A percentile compares a stretch with the other conserved stretches of the same genome.
These are phyloP conservation scores for Odontamblyopus rebecca DNA, from an alignment of 2,797 vertebrate genomes.

Conservation along the genomic window DNA sequence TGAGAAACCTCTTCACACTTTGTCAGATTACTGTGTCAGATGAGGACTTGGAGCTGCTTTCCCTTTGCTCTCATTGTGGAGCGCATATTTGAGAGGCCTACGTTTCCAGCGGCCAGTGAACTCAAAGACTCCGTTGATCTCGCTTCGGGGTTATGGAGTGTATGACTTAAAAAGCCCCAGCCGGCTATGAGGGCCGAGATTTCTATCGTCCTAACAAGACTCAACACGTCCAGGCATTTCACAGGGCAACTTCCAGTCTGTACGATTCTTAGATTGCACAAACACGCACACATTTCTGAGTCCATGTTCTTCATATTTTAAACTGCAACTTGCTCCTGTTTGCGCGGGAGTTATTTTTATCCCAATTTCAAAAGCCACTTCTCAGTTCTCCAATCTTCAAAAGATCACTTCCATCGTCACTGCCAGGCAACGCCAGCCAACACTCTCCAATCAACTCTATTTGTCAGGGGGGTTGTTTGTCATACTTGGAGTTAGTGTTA, in stretches of 20 bases:
- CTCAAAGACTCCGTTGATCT: constrained; percentile 10
- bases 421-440: not conserved
- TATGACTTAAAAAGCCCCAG: constrained; percentile 26
- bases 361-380: constrained; percentile 20
- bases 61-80: constrained; percentile 9
- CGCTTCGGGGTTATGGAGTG: constrained; percentile 22
- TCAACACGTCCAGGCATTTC: constrained; percentile 70
- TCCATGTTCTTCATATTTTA: constrained; percentile 22
- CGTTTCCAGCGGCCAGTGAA: constrained; percentile 4
- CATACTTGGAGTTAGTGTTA: constrained; percentile 21
- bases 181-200: constrained; percentile 42
- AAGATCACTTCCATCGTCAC: constrained; percentile 14
- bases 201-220: constrained; percentile 67
- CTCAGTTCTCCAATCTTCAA: constrained; percentile 23
- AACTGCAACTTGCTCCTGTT: not conserved
- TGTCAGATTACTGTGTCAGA: not conserved
- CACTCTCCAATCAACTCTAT: constrained; percentile 14
- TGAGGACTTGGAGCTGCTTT: not conserved
- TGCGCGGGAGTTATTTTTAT: constrained; percentile 2
- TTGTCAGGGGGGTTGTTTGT: constrained; percentile 11
- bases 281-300: not conserved
- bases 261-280: constrained; percentile 20
- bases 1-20: not conserved
- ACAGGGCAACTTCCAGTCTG: constrained; percentile 20
- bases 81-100: not conserved